phyloP scores from a whole-genome alignment of 2,113 vertebrate species.

The Cyanoramphus novaezelandiae region DNA sequence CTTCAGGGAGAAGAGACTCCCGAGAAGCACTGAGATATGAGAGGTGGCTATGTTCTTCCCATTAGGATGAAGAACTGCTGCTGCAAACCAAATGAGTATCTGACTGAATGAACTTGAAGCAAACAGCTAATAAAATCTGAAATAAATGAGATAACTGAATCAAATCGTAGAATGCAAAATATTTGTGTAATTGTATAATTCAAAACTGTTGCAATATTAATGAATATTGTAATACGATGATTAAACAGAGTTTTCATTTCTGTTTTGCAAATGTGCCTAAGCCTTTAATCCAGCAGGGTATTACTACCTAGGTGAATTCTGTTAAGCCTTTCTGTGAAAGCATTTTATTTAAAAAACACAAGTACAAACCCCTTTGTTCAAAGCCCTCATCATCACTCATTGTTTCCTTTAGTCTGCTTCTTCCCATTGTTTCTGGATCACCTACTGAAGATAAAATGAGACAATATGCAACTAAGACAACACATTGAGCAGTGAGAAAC shows the following conservation, averaged over 20 bases:
- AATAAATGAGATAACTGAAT: conserved; percentile 49
- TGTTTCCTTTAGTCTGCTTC: neutral
- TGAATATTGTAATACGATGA: conserved; percentile 48
- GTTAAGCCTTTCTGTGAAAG: conserved; percentile 20
- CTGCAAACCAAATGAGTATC: conserved; percentile 20
- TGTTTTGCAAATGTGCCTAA: conserved; percentile 34
- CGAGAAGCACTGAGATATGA: neutral
- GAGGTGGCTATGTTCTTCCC: conserved; percentile 4
- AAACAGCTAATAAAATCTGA: conserved; percentile 56
- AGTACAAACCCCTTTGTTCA: neutral
- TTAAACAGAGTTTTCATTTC: conserved; percentile 55
- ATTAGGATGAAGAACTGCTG: conserved; percentile 23
- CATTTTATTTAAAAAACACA: conserved; percentile 11
- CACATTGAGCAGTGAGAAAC: neutral
- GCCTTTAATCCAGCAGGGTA: conserved; percentile 42
- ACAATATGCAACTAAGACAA: neutral
- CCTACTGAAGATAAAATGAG: neutral
- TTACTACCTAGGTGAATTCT: conserved; percentile 2
- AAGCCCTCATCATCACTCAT: neutral
- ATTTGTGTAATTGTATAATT: conserved; percentile 67
- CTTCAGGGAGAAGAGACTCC: neutral
- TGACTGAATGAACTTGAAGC: conserved; percentile 29
- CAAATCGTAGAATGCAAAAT: conserved; percentile 37
- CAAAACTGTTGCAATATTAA: conserved; percentile 55
- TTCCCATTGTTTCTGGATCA: neutral